Percentiles rank a stretch among this genome's conserved stretches.
These are phyloP conservation scores for Emberiza fucata DNA, from an alignment of 2,113 vertebrate species.

Conservation along the genomic window DNA sequence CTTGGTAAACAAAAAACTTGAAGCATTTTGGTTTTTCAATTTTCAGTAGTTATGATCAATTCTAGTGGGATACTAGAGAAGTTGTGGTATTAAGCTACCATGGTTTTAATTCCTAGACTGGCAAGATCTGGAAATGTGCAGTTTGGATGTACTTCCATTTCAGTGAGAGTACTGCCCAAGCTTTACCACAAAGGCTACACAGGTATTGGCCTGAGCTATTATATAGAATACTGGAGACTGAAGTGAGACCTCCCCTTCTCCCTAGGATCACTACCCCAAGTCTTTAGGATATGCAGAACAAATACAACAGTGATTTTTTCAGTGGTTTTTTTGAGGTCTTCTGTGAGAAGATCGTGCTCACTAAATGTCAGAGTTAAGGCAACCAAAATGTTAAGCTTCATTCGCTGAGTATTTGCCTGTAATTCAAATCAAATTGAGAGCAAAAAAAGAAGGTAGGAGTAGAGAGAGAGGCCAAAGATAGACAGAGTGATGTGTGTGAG, in stretches of 20 bases:
- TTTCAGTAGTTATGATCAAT: not conserved
- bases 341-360: not conserved
- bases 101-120: not conserved
- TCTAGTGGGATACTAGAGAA: not conserved
- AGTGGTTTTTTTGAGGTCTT: not conserved
- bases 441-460: not conserved
- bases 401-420: not conserved
- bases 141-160: not conserved
- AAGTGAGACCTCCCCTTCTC: not conserved
- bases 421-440: not conserved
- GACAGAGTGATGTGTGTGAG: not conserved
- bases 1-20: not conserved
- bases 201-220: not conserved
- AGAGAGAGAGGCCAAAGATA: not conserved
- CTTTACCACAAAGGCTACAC: not conserved
- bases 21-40: not conserved
- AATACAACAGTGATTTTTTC: not conserved
- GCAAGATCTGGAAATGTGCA: not conserved
- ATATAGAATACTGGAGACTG: not conserved
- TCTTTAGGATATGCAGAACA: not conserved
- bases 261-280: fast-evolving
- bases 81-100: not conserved
- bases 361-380: not conserved
- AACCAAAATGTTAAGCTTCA: not conserved
- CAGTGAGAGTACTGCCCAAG: not conserved